phyloP scores from a whole-genome alignment of 2,113 vertebrate genomes.

The Semicossyphus pulcher region DNA sequence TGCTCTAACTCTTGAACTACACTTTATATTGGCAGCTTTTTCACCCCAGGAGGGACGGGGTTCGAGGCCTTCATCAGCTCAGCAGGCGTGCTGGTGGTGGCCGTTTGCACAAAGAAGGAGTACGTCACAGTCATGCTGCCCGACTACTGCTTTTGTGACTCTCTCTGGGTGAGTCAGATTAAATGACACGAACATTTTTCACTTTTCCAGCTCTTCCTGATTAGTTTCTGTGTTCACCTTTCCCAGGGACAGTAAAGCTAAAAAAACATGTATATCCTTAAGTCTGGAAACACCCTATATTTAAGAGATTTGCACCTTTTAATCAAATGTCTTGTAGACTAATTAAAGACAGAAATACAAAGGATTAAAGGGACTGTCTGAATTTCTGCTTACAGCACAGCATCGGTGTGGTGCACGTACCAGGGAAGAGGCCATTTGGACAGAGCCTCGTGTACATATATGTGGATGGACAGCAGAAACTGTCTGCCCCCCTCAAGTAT shows the following conservation, averaged over 20 bases:
- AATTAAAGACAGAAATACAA: not conserved
- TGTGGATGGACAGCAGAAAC: conserved; percentile 95
- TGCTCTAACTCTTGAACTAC: no score
- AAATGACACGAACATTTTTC: no score
- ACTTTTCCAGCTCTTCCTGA: no score
- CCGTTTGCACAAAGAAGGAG: conserved; percentile 97
- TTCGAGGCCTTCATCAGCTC: conserved; percentile 97
- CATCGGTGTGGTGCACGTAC: conserved; percentile 93
- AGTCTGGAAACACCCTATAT: not conserved
- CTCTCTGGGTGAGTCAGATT: conserved; percentile 90
- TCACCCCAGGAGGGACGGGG: conserved; percentile 92
- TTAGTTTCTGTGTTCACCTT: no score
- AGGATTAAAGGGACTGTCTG: not conserved
- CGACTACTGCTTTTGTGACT: conserved; percentile 97
- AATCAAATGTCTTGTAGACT: not conserved
- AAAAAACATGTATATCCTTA: not conserved
- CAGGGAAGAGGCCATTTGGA: conserved; percentile 96
- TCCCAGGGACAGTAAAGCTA: no score
- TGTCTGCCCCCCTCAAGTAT: conserved; percentile 93
- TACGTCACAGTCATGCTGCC: conserved; percentile 96
- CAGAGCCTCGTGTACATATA: conserved; percentile 96
- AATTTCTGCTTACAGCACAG: conserved; percentile 88
- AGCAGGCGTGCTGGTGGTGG: conserved; percentile 91
- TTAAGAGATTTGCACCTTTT: conserved; percentile 7
- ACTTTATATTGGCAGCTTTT: no score